Evolutionary conservation across 2,888 invertebrate genomes (phyloP).

Genomic region (Campaea margaritaria): DNA sequence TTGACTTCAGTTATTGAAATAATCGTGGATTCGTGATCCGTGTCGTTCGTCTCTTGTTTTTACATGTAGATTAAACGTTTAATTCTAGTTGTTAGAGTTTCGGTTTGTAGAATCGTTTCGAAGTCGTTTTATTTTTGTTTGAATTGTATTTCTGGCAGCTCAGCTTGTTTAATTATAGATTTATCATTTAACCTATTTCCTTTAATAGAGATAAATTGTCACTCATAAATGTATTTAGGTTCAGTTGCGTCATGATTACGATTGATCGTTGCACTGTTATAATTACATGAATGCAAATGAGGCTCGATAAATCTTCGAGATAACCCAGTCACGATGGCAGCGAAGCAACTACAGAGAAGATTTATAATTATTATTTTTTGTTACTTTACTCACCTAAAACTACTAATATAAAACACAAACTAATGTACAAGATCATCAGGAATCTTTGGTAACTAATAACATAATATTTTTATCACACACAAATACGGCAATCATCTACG

Average conservation of each 20-base stretch:
- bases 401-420: conserved; percentile 85
- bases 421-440: conserved; percentile 85
- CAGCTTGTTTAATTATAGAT: conserved; percentile 22
- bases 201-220: conserved; percentile 20
- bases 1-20: conserved; percentile 31
- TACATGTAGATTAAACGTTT: background rate
- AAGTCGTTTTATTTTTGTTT: too few relatives aligned
- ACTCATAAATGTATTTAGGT: conserved; percentile 33
- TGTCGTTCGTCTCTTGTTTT: conserved; percentile 10
- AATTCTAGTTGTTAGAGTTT: background rate
- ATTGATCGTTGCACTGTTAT: conserved; percentile 50
- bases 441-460: conserved; percentile 85
- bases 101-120: background rate
- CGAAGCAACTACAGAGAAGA: conserved; percentile 43
- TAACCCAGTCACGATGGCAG: conserved; percentile 47
- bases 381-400: conserved; percentile 81
- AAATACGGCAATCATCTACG: conserved; percentile 80
- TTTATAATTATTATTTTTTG: too few relatives aligned
- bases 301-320: conserved; percentile 61
- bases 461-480: conserved; percentile 79
- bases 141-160: background rate
- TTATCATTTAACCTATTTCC: conserved; percentile 28
- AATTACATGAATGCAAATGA: conserved; percentile 62
- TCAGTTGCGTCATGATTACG: conserved; percentile 45
- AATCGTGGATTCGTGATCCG: conserved; percentile 15